phyloP scores from a whole-genome alignment of 1,140 invertebrate genomes.

The Choristoneura fumiferana region DNA sequence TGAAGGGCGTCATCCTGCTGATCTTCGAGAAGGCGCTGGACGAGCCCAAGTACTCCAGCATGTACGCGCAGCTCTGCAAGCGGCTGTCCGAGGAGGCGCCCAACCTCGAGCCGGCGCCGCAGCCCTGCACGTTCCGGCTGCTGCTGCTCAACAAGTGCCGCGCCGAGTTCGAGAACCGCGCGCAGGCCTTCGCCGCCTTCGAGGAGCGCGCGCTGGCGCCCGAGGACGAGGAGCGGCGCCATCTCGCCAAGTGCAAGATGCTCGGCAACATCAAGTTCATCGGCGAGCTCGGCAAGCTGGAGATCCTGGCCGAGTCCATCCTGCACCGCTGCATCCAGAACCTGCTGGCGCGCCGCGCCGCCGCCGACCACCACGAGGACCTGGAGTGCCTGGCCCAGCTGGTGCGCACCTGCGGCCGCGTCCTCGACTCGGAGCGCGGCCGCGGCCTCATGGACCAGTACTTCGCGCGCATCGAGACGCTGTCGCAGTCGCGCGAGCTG shows the following conservation, averaged over 20 bases:
- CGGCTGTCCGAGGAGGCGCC: constrained; percentile 97
- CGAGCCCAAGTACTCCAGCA: constrained; percentile 99
- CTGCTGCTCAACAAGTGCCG: constrained; percentile 96
- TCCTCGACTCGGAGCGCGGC: constrained; percentile 95
- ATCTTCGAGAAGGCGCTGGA: constrained; percentile 99
- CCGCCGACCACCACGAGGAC: constrained; percentile 90
- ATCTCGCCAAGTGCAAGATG: constrained; percentile 97
- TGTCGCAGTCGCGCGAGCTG: constrained; percentile 90
- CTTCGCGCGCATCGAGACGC: constrained; percentile 93
- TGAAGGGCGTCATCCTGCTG: constrained; percentile 97
- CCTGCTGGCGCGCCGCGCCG: constrained; percentile 85
- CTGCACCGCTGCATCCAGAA: constrained; percentile 96
- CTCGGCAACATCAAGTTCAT: constrained; percentile 99
- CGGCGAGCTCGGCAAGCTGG: constrained; percentile 97
- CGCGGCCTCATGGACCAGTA: constrained; percentile 95
- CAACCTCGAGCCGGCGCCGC: constrained; percentile 92
- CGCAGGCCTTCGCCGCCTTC: constrained; percentile 84
- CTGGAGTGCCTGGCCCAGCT: constrained; percentile 99
- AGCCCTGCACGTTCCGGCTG: constrained; percentile 91
- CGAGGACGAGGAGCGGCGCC: constrained; percentile 94
- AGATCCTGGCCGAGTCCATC: constrained; percentile 95
- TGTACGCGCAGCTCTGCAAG: constrained; percentile 99
- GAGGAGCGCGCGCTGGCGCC: constrained; percentile 80
- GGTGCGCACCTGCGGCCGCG: constrained; percentile 97
- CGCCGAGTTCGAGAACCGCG: constrained; percentile 95